Base-by-base conservation (phyloP, 1,140 invertebrate genomes). In the Amyelois transitella region DNA sequence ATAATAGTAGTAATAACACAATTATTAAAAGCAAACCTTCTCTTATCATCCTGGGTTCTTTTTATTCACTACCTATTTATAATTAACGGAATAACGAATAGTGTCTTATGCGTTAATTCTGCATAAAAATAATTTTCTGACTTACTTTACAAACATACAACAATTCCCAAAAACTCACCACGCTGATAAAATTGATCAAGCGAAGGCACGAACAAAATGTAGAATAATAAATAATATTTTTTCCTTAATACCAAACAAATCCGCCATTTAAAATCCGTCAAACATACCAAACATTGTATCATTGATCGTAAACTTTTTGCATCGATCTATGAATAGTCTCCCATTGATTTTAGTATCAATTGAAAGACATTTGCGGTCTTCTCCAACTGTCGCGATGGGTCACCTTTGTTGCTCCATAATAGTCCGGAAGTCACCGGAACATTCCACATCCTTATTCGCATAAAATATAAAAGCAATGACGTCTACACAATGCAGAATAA, bases 391-490 rank as follows among this genome's bases (percentile, higher is more conserved):
- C 45, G n/a, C 45, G n/a, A 19, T 48, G 7, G 65, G 53, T 64
- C 58, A 62, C 48, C 52, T 71, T 80, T 73, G 66, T 72, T 5
- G 19, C 25, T 28, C 25, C 28, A 76, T 61, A 79, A 79, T 72
- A 57, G 51, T 62, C 75, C 77, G 81, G 81, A 84, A 81, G 77
- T 78, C 63, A 62, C 55, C 67, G 56, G 59, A 64, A 62, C 62
- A 62, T 65, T 43, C 47, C 59, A 55, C 58, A 68, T 64, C 51
- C 47, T 45, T 57, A 71, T 71, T 69, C 69, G 77, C 73, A 69
- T 72, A 73, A 64, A 81, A 75, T 78, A 68, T 72, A 79, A 74
- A 77, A 72, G 72, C 77, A 81, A 81, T 77, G 77, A 62, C 63
- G 64, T 48, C 12, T 17, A 19, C n/a, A 5, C 45, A n/a, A 48